Evolutionary conservation across 2,113 vertebrate genomes (phyloP), one percentile per base, ranked within the genome.

Genomic region (Neolamprologus brichardi): DNA sequence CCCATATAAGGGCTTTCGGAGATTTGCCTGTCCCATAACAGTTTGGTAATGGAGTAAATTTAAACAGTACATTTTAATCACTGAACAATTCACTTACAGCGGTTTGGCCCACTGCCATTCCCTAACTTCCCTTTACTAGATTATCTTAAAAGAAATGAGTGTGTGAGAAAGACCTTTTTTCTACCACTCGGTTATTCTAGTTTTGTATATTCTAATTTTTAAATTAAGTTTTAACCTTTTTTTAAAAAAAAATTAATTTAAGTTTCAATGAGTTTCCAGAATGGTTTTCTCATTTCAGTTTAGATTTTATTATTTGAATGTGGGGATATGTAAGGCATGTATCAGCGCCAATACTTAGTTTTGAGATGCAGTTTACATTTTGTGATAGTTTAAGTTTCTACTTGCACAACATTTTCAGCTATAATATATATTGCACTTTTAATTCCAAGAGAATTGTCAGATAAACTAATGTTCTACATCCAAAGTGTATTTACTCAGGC

Each of bases 401-500:
- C 64, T 72, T 72, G 64, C 37, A 72, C 37, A 72, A 25, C 64
- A 44, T 44, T 72, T 72, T 41, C 13, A 44, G 67, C 20, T 72
- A 14, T 41, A 72, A 37, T 64, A 64, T 64, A n/a, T 72, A 72
- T 44, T 72, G 0, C 2, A 72, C 37, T 25, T 72, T 15, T 44
- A 4, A 41, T 70, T 39, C 37, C 64, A 70, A 70, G 34, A 70
- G 4, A 67, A 1, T 23, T 67, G 12, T 41, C 58, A 62, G 60
- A n/a, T 34, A 8, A 72, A 23, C 37, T 15, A 72, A 44, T 25
- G 8, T 25, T 44, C 13, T 25, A 17, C 67, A 44, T 72, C 37
- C 37, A 44, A 25, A 72, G 39, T 72, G 13, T 72, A 44, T 72
- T 44, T 44, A 44, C 11, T 67, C 34, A 39, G 34, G 12, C 34